Base-by-base conservation (phyloP, 1,140 invertebrate species). In the Pectinophora gossypiella region DNA sequence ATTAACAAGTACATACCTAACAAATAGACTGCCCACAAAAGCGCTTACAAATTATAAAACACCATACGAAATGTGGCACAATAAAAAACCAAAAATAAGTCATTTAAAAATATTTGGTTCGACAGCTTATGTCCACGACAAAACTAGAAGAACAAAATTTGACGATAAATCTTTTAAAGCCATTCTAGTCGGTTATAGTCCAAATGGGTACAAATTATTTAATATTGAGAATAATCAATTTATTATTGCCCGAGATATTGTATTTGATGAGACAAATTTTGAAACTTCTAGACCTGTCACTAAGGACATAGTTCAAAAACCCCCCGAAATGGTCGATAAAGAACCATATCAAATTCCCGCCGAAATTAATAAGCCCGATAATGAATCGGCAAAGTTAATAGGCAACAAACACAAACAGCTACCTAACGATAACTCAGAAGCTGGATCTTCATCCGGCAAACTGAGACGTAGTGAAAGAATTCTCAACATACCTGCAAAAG, bases 41-140 rank as follows among this genome's bases (percentile, higher is more conserved):
- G 68, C n/a, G 68, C 21, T 38, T 81, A 48, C 55, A 61, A 13
- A 76, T 71, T 56, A n/a, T n/a, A n/a, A n/a, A n/a, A 88, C 81
- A 47, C 76, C 85, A 48, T 80, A 76, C 63, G 80, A 89, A 68
- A 19, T 77, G 54, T 88, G 87, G 82, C 69, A 74, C 59, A 56
- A 67, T 51, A 72, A 63, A 53, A 88, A 82, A 47, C 78, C 83
- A 18, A 43, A 76, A 50, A 36, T 89, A 36, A 65, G 64, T 46
- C 64, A 89, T 64, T 61, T 89, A 22, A 77, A 67, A 62, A 61
- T 82, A 36, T 89, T 90, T 76, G 79, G 85, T 48, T 77, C 61
- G 4, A 83, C 72, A n/a, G 68, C 66, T 21, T 75, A 78, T 56
- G 61, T 72, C 20, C 67, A 73, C 56, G 63, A 75, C 59, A 79